A percentile compares a stretch with the other conserved stretches of the same genome.
phyloP scores from a whole-genome alignment of 2,797 vertebrate species.

The Bradypodion ventrale region DNA sequence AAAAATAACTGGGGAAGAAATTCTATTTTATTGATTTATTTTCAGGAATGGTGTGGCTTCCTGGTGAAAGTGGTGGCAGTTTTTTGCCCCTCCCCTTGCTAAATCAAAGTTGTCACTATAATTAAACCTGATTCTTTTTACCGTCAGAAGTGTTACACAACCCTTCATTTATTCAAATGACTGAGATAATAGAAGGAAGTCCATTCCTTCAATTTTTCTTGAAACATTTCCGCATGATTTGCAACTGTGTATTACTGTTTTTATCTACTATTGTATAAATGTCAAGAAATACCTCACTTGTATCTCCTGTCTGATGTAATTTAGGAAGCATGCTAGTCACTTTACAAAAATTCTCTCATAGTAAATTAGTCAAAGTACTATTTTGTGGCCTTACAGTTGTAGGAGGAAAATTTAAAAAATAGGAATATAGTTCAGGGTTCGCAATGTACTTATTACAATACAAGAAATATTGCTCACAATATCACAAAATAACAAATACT shows the following conservation, averaged over 20 bases:
- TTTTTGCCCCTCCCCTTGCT: background rate
- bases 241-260: background rate
- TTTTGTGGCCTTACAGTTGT: background rate
- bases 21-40: background rate
- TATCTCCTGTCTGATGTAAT: background rate
- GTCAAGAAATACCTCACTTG: background rate
- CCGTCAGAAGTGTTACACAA: background rate
- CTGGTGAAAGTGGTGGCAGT: background rate
- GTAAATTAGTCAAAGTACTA: background rate
- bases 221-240: background rate
- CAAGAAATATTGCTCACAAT: background rate
- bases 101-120: background rate
- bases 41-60: background rate
- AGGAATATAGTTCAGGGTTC: background rate
- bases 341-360: background rate
- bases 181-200: background rate
- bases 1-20: background rate
- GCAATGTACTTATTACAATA: background rate
- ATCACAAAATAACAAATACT: background rate
- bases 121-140: background rate
- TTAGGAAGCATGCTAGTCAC: too few relatives aligned
- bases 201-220: background rate
- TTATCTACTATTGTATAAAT: background rate
- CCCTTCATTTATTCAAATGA: background rate
- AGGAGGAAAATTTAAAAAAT: too few relatives aligned